phyloP scores from a whole-genome alignment of 2,797 vertebrate genomes.

The Falco concolor region DNA sequence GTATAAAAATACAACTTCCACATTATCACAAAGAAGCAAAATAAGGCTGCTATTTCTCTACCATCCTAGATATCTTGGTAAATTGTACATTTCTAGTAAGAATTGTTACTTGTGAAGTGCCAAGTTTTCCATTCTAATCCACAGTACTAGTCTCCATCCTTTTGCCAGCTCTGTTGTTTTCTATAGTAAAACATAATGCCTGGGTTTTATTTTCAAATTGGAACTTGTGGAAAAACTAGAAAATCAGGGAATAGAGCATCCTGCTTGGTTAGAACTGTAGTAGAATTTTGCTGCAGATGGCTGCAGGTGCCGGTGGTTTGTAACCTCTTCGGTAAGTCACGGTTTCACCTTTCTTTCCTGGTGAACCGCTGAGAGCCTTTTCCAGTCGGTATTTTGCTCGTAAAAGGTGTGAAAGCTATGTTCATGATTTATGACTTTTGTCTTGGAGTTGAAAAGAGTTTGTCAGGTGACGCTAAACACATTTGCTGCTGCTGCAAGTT shows the following conservation, averaged over 20 bases:
- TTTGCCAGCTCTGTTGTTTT: neutral
- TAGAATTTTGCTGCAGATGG: neutral
- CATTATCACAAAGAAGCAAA: neutral
- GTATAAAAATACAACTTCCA: neutral
- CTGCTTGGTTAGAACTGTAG: neutral
- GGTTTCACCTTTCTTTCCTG: neutral
- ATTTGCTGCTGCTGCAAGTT: neutral
- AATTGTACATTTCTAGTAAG: neutral
- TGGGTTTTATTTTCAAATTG: neutral
- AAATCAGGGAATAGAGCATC: neutral
- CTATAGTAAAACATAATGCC: neutral
- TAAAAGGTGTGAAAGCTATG: neutral
- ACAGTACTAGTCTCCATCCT: neutral
- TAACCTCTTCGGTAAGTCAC: neutral
- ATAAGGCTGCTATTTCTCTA: neutral
- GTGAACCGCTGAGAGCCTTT: neutral
- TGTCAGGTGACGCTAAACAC: neutral
- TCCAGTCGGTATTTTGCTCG: neutral
- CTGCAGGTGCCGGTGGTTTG: neutral
- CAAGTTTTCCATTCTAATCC: neutral
- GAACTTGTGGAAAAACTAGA: neutral
- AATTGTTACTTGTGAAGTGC: neutral
- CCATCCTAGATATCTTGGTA: neutral
- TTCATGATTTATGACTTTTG: neutral
- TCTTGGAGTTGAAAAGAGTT: neutral